Percentiles rank a stretch among this genome's conserved stretches.
Evolutionary conservation across 2,797 vertebrate genomes (phyloP).

Genomic region (Enteromius viviparus): DNA sequence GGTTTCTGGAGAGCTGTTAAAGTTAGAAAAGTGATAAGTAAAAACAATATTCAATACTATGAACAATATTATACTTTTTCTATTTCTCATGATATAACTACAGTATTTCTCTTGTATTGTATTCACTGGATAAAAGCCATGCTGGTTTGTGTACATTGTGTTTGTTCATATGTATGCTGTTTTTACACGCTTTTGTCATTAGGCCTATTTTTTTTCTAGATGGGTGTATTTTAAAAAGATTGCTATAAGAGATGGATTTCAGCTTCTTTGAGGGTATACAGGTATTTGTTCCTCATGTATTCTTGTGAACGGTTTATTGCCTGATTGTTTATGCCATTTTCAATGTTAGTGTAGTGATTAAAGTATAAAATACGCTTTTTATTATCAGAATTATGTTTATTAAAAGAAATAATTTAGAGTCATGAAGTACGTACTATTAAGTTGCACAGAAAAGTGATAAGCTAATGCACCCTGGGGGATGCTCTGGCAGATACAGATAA

Average conservation of each 20-base stretch:
- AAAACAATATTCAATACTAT: background rate
- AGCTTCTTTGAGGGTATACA: background rate
- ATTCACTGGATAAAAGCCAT: background rate
- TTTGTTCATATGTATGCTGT: background rate
- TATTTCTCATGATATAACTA: background rate
- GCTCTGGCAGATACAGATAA: constrained; percentile 25
- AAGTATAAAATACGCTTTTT: background rate
- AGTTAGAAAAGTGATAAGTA: background rate
- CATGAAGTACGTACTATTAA: background rate
- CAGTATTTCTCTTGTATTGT: background rate
- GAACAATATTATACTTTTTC: no score
- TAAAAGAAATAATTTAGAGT: background rate
- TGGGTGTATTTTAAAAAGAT: background rate
- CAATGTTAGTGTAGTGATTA: background rate
- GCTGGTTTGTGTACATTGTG: background rate
- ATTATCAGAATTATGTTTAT: background rate
- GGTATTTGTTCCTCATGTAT: background rate
- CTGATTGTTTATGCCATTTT: background rate
- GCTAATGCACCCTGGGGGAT: background rate
- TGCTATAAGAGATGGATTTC: background rate
- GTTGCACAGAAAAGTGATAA: background rate
- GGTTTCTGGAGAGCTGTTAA: background rate
- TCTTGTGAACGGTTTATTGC: background rate
- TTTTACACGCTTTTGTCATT: background rate
- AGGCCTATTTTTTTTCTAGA: background rate